Percentiles rank a stretch among this genome's conserved stretches.
Conservation (phyloP, 2,888 invertebrate species). For the Tillus elongatus region DNA sequence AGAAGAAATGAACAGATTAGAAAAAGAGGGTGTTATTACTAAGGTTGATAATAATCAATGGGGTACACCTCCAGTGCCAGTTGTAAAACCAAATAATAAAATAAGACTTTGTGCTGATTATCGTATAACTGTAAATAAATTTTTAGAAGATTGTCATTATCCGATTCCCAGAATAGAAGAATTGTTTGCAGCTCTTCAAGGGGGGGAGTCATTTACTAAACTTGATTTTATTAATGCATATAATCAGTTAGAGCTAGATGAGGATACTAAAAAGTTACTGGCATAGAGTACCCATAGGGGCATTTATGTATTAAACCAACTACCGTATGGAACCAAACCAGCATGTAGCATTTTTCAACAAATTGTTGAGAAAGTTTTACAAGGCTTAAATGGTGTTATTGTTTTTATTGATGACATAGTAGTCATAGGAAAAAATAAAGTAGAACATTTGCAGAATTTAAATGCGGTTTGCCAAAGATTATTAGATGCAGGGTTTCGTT, state of each 20-base stretch:
- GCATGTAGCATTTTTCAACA: slow-evolving; percentile 36
- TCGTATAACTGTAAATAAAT: slow-evolving; percentile 16
- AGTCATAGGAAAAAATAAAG: slow-evolving; percentile 15
- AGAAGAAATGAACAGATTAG: too few species aligned
- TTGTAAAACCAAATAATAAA: slow-evolving; percentile 18
- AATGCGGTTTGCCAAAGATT: slow-evolving; percentile 9
- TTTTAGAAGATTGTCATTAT: slow-evolving; percentile 10
- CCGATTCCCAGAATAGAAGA: slow-evolving; percentile 13
- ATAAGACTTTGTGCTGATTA: slow-evolving; percentile 24
- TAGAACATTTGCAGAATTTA: slow-evolving; percentile 15
- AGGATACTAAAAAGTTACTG: slow-evolving; percentile 16
- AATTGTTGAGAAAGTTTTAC: slow-evolving; percentile 20
- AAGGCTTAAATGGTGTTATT: slow-evolving; percentile 18
- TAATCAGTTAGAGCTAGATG: slow-evolving; percentile 17
- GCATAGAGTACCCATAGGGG: slow-evolving; percentile 25
- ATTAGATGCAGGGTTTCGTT: slow-evolving; percentile 11
- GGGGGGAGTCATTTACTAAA: slow-evolving; percentile 19
- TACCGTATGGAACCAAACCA: slow-evolving; percentile 34
- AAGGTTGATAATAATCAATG: too few species aligned
- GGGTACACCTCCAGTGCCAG: too few species aligned
- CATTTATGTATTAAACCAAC: slow-evolving; percentile 29
- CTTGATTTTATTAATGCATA: slow-evolving; percentile 16
- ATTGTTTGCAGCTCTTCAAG: slow-evolving; percentile 15
- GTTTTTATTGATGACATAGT: slow-evolving; percentile 19
- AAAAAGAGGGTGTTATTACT: too few species aligned